A percentile compares a stretch with the other conserved stretches of the same genome.
These are phyloP conservation scores for Hiodon alosoides DNA, from an alignment of 2,113 vertebrate species.

Conservation along the genomic window DNA sequence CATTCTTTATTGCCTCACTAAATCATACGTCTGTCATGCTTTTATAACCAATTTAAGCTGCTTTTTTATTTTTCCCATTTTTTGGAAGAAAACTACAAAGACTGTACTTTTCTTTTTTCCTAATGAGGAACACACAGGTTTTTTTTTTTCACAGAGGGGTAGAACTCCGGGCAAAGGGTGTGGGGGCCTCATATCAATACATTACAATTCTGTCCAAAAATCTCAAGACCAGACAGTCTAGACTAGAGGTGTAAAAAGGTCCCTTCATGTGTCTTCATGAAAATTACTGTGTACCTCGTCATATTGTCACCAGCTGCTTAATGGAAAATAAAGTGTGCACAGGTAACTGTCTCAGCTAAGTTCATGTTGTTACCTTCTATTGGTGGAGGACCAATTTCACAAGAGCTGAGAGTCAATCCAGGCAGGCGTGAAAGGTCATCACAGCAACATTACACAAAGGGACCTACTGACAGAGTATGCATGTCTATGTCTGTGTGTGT, in stretches of 20 bases:
- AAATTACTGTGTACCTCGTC: not conserved
- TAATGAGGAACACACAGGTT: constrained; percentile 32
- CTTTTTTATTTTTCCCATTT: constrained; percentile 56
- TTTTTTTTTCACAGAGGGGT: constrained; percentile 31
- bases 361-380: too few species aligned
- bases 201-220: constrained; percentile 31
- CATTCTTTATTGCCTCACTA: constrained; percentile 68
- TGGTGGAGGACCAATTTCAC: too few species aligned
- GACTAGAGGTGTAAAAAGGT: constrained; percentile 1
- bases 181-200: constrained; percentile 32
- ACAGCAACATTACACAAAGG: too few species aligned
- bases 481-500: too few species aligned
- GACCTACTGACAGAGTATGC: too few species aligned
- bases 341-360: too few species aligned
- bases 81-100: constrained; percentile 56
- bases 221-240: constrained; percentile 11
- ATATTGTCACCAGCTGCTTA: too few species aligned
- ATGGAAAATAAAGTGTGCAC: too few species aligned
- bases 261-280: not conserved
- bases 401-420: too few species aligned
- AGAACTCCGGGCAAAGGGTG: constrained; percentile 29
- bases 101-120: constrained; percentile 33
- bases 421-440: too few species aligned
- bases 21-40: constrained; percentile 67
- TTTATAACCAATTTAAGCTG: constrained; percentile 67